These are phyloP conservation scores for Mohoua ochrocephala DNA, from an alignment of 2,113 vertebrate genomes.

Conservation along the genomic window DNA sequence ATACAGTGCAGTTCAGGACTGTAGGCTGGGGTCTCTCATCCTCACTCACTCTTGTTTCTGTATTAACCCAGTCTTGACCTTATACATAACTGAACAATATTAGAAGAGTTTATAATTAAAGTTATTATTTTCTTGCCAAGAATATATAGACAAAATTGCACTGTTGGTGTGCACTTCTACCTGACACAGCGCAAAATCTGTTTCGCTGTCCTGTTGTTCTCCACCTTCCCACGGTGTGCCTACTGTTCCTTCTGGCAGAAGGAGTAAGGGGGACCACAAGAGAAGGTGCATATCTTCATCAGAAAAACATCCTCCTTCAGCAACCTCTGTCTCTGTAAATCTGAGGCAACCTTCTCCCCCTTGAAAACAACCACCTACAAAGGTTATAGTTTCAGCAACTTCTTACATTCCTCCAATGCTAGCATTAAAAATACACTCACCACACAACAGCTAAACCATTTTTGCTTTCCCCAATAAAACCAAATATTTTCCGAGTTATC, in stretches of 20 bases:
- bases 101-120: neutral
- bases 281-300: neutral
- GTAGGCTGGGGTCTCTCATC: neutral
- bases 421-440: neutral
- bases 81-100: neutral
- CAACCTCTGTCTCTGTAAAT: neutral
- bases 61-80: neutral
- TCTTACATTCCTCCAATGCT: neutral
- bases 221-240: rapidly evolving
- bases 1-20: neutral
- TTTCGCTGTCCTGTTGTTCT: neutral
- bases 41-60: neutral
- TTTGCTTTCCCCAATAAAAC: rapidly evolving
- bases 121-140: neutral
- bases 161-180: neutral
- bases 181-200: neutral
- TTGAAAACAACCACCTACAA: neutral
- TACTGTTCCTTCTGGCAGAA: neutral
- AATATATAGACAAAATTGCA: neutral
- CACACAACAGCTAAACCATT: neutral
- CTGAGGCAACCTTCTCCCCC: neutral
- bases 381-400: neutral
- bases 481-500: neutral
- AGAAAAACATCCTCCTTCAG: neutral
- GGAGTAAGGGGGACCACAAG: neutral